Conservation (phyloP, 1,140 invertebrate species). For the Drosophila azteca region DNA sequence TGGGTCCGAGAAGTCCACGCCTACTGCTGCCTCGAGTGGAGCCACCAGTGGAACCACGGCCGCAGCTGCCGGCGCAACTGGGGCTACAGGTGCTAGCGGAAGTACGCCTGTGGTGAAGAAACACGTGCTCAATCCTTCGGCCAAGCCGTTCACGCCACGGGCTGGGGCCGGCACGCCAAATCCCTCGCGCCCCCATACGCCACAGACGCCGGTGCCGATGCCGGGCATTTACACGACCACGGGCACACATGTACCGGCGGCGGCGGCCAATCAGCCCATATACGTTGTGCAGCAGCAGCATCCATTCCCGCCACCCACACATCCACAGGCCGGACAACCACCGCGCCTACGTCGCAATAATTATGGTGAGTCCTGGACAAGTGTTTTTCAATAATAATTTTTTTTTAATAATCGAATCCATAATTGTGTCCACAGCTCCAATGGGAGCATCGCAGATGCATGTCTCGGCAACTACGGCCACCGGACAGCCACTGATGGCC, state of each 20-base stretch:
- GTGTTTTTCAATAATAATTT: too few species aligned
- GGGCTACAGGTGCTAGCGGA: slow-evolving; percentile 82
- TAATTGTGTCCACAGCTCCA: slow-evolving; percentile 84
- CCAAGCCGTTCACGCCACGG: slow-evolving; percentile 93
- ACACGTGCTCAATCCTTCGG: slow-evolving; percentile 89
- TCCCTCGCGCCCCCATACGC: slow-evolving; percentile 90
- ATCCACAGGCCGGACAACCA: slow-evolving; percentile 83
- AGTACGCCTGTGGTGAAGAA: slow-evolving; percentile 84
- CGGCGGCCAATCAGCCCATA: slow-evolving; percentile 62
- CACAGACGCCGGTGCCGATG: slow-evolving; percentile 89
- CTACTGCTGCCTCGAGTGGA: slow-evolving; percentile 49
- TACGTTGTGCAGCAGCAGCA: slow-evolving; percentile 84
- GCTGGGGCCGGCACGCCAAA: slow-evolving; percentile 86
- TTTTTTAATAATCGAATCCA: not conserved
- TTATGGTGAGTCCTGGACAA: slow-evolving; percentile 59
- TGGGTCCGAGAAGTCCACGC: slow-evolving; percentile 56
- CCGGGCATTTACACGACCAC: slow-evolving; percentile 72
- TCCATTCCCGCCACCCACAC: slow-evolving; percentile 85
- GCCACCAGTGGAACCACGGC: slow-evolving; percentile 14
- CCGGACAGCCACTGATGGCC: slow-evolving; percentile 92
- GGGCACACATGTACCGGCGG: slow-evolving; percentile 59
- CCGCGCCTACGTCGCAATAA: slow-evolving; percentile 71
- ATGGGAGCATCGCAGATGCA: slow-evolving; percentile 89
- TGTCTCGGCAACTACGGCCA: slow-evolving; percentile 89
- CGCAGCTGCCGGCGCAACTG: slow-evolving; percentile 53